Evolutionary conservation across 2,888 invertebrate genomes (phyloP).

Genomic region (Idaea straminata): DNA sequence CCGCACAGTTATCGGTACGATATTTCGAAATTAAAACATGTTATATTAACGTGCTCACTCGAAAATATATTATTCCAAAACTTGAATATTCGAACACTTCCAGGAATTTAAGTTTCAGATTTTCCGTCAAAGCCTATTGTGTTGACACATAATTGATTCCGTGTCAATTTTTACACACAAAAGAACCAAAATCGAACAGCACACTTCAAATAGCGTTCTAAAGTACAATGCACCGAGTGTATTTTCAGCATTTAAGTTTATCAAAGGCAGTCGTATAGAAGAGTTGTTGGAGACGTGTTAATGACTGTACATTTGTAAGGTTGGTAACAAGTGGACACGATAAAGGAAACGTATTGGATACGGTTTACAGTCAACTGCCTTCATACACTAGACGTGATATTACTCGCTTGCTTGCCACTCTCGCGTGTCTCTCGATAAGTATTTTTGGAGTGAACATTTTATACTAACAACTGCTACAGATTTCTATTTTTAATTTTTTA

Average conservation of each 20-base stretch:
- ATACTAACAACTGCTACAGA: background rate
- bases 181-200: background rate
- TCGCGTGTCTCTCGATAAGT: background rate
- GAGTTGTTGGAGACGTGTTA: background rate
- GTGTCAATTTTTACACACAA: background rate
- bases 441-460: background rate
- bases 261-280: slow-evolving; percentile 6
- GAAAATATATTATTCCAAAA: background rate
- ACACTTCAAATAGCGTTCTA: background rate
- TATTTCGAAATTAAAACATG: background rate
- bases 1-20: background rate
- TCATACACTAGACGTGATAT: background rate
- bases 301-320: background rate
- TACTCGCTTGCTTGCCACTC: background rate
- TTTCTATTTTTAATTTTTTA: background rate
- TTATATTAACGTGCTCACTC: background rate
- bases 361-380: slow-evolving; percentile 8
- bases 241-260: slow-evolving; percentile 7
- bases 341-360: slow-evolving; percentile 3
- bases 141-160: too few relatives aligned
- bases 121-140: too few relatives aligned
- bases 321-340: slow-evolving; percentile 8
- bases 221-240: slow-evolving; percentile 2
- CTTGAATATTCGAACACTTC: too few relatives aligned
- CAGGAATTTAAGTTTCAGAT: too few relatives aligned